Percentiles rank a stretch among this genome's conserved stretches.
phyloP scores from a whole-genome alignment of 2,113 vertebrate species.

The Dasypus novemcinctus region DNA sequence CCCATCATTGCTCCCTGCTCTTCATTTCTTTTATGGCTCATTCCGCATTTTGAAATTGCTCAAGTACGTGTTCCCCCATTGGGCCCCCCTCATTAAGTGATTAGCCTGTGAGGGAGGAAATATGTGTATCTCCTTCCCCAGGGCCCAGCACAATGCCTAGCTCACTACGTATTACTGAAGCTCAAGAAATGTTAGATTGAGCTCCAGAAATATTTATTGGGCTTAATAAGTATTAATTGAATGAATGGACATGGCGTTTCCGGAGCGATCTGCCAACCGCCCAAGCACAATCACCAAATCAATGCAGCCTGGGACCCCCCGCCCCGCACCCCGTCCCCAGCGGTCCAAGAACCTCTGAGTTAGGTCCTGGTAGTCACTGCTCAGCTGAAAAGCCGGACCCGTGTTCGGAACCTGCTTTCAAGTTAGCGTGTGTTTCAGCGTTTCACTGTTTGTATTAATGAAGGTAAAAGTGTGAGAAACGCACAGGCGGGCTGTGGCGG shows the following conservation, averaged over 20 bases:
- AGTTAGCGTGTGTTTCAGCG: fast-evolving
- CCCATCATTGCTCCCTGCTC: background rate
- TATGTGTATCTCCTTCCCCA: background rate
- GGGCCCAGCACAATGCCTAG: background rate
- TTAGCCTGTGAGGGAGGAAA: background rate
- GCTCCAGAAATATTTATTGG: background rate
- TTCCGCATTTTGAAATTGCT: background rate
- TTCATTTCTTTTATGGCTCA: background rate
- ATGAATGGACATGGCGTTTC: background rate
- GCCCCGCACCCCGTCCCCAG: background rate
- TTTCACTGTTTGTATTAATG: background rate
- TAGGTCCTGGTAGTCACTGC: background rate
- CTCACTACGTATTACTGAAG: background rate
- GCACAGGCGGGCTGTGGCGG: background rate
- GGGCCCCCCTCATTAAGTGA: background rate
- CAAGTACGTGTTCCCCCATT: background rate
- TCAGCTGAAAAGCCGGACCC: background rate
- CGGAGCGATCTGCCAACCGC: too few relatives aligned
- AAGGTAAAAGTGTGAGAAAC: background rate
- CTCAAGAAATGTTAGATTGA: background rate
- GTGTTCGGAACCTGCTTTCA: background rate
- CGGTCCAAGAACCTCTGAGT: background rate
- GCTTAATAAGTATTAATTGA: background rate
- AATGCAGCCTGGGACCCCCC: background rate
- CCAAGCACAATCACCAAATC: background rate